phyloP scores from a whole-genome alignment of 2,797 vertebrate species.

The Pantherophis alleghaniensis region DNA sequence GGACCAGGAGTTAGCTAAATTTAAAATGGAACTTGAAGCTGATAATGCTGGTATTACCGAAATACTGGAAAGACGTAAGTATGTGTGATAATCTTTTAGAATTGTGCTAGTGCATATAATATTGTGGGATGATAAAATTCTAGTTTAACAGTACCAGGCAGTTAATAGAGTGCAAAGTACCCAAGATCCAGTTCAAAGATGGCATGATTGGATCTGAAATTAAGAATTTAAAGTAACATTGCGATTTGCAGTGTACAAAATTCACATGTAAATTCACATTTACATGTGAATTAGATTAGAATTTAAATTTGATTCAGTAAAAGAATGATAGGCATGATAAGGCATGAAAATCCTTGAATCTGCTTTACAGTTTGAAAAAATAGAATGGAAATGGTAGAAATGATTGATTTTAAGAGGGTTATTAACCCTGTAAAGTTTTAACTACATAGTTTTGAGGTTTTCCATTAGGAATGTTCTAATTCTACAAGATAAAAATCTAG shows the following conservation, averaged over 20 bases:
- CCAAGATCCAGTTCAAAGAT: background rate
- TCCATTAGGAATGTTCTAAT: background rate
- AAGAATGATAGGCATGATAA: background rate
- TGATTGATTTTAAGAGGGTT: background rate
- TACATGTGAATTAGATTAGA: background rate
- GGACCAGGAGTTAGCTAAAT: slow-evolving; percentile 97
- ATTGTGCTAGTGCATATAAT: background rate
- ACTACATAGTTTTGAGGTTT: background rate
- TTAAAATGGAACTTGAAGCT: slow-evolving; percentile 99
- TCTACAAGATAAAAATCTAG: background rate
- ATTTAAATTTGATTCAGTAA: background rate
- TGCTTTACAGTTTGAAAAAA: background rate
- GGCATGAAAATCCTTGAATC: background rate
- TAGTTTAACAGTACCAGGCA: background rate
- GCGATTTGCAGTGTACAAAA: background rate
- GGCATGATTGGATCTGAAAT: background rate
- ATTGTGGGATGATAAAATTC: background rate
- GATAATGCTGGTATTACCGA: slow-evolving; percentile 99
- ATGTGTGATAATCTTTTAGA: slow-evolving; percentile 8
- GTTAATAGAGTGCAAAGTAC: background rate
- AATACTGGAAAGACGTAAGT: slow-evolving; percentile 95
- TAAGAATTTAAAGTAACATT: background rate
- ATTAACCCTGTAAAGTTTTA: background rate
- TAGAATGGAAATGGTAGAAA: background rate
- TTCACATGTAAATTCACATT: background rate